phyloP scores from a whole-genome alignment of 2,888 invertebrate genomes.

The Morpho helenor region DNA sequence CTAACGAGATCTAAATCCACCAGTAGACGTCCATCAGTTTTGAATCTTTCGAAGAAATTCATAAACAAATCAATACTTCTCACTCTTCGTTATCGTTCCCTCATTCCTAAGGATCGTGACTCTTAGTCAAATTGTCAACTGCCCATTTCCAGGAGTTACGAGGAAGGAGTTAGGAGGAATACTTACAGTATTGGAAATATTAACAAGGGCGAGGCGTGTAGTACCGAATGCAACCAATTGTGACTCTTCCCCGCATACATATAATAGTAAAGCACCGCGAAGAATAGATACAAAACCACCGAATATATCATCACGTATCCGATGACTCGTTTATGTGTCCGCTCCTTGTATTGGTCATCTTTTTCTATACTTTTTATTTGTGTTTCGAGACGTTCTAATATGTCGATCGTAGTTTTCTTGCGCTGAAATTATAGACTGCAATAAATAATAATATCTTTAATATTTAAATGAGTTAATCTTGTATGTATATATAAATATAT shows the following conservation, averaged over 20 bases:
- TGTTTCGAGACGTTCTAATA: slow-evolving; percentile 86
- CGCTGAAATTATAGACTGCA: slow-evolving; percentile 42
- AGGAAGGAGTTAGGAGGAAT: neutral
- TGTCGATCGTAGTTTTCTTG: slow-evolving; percentile 67
- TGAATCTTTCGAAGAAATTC: too few species aligned
- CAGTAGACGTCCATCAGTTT: too few species aligned
- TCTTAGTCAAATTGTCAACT: too few species aligned
- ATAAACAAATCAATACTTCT: too few species aligned
- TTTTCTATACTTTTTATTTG: slow-evolving; percentile 90
- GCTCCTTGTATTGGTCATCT: slow-evolving; percentile 88
- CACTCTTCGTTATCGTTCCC: too few species aligned
- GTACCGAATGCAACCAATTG: slow-evolving; percentile 82
- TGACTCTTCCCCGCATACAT: slow-evolving; percentile 89
- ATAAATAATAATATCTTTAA: too few species aligned
- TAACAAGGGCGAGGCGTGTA: slow-evolving; percentile 88
- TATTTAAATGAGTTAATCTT: too few species aligned
- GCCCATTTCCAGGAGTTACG: too few species aligned
- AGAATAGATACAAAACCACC: slow-evolving; percentile 84
- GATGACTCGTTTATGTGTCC: slow-evolving; percentile 88
- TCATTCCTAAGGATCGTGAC: too few species aligned
- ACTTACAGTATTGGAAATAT: slow-evolving; percentile 92
- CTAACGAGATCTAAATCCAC: too few species aligned
- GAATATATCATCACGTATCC: slow-evolving; percentile 86
- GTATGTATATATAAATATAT: too few species aligned
- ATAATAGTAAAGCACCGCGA: slow-evolving; percentile 87